A percentile compares a stretch with the other conserved stretches of the same genome.
phyloP scores from a whole-genome alignment of 2,888 invertebrate genomes.

The Thumatha senex region DNA sequence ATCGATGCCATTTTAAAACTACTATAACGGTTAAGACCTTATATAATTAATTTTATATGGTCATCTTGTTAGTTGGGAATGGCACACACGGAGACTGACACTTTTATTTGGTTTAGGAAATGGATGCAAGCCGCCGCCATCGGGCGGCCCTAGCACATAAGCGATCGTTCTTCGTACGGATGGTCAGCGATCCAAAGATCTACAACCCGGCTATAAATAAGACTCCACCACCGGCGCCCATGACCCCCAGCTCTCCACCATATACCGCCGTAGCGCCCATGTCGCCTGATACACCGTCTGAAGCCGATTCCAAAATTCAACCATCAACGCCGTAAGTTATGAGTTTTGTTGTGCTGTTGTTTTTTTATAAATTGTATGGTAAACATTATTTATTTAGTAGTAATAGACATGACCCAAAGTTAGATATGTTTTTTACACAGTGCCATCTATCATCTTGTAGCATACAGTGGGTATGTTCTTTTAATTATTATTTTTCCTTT shows the following conservation, averaged over 20 bases:
- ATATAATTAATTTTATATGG: too few species aligned
- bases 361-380: not conserved
- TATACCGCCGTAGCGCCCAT: slow-evolving; percentile 59
- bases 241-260: slow-evolving; percentile 79
- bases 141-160: slow-evolving; percentile 94
- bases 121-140: slow-evolving; percentile 87
- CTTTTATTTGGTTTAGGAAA: slow-evolving; percentile 77
- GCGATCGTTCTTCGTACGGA: slow-evolving; percentile 97
- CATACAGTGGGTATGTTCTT: too few species aligned
- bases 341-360: not conserved
- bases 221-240: slow-evolving; percentile 85
- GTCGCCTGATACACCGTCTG: slow-evolving; percentile 63
- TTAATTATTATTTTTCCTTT: too few species aligned
- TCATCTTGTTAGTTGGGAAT: too few species aligned
- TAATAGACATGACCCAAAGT: too few species aligned
- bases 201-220: slow-evolving; percentile 96
- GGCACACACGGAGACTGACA: not conserved
- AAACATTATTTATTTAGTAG: too few species aligned
- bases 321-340: slow-evolving; percentile 63
- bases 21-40: too few species aligned
- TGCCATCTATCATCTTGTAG: too few species aligned
- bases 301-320: slow-evolving; percentile 41
- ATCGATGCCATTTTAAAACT: too few species aligned
- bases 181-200: slow-evolving; percentile 98
- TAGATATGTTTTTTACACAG: too few species aligned